Base-by-base conservation (phyloP, 2,888 invertebrate species). In the Nysson spinosus region DNA sequence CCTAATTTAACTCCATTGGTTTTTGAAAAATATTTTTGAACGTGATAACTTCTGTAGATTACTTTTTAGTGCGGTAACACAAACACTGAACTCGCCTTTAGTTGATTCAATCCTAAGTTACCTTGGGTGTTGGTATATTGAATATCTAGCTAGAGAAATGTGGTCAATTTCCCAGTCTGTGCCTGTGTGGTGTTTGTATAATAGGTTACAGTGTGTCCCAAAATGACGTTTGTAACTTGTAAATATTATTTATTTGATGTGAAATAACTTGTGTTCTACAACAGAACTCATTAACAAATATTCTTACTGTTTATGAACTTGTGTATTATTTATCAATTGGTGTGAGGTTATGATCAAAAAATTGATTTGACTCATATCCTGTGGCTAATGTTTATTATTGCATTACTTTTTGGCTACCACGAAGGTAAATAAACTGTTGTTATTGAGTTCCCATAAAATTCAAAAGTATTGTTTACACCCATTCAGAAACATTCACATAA, bases 161-260 rank as follows among this genome's bases (percentile, higher is more conserved):
- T 72, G 69, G 62, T 67, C 67, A 74, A 64, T 78, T 73, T 74
- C 69, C 70, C 78, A 78, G 80, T 82, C 75, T 79, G 78, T 82
- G 83, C 78, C 73, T 78, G 80, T 82, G 83, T 82, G 83, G 82
- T 85, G 85, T 85, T 84, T 85, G 85, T 83, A 83, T 82, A 81
- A 84, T 83, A 85, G 85, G 85, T 85, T 84, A 85, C 85, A 74
- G 75, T 82, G 80, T 79, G 79, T 79, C 82, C 75, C 71, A 83
- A 82, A 82, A 84, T 85, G 85, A 85, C 85, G 79, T 84, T 85
- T 84, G 75, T 79, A 75, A 76, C 66, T 75, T 78, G 76, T 81
- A 79, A 74, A 79, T 76, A 79, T 75, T 76, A 81, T 78, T 82
- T 78, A 73, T 75, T 73, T 71, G 62, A 63, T 69, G 71, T 42